Evolutionary conservation across 2,113 vertebrate genomes (phyloP).

Genomic region (Trochalopteron elliotii): DNA sequence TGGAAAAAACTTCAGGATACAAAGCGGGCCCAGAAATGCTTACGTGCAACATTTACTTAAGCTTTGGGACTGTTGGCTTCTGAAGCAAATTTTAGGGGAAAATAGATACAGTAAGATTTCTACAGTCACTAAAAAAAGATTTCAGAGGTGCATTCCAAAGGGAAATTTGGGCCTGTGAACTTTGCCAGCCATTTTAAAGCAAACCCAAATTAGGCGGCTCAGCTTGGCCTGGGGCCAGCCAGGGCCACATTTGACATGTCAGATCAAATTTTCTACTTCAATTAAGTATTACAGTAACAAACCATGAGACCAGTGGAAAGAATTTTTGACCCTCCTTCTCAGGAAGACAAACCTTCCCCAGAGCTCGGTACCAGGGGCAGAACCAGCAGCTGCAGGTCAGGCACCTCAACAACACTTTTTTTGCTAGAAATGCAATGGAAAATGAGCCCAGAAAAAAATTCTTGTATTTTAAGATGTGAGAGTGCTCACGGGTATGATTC

Average conservation of each 20-base stretch:
- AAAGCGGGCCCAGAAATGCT: background rate
- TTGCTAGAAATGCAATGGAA: background rate
- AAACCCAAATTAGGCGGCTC: background rate
- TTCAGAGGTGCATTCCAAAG: background rate
- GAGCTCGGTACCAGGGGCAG: background rate
- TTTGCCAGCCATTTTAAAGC: slow-evolving; percentile 14
- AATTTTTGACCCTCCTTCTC: background rate
- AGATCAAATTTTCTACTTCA: slow-evolving; percentile 32
- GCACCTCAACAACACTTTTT: accelerated
- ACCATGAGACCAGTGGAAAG: background rate
- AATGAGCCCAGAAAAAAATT: background rate
- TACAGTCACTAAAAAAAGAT: background rate
- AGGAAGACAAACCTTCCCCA: background rate
- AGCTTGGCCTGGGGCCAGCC: background rate
- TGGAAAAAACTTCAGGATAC: background rate
- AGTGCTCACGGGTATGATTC: background rate
- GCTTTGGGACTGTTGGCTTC: background rate
- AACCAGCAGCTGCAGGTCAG: background rate
- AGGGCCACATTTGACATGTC: slow-evolving; percentile 14
- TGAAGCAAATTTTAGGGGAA: background rate
- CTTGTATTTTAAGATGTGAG: too few species aligned
- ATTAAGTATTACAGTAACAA: background rate
- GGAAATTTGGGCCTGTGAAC: background rate
- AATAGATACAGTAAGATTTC: background rate
- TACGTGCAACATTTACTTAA: background rate